A percentile compares a stretch with the other conserved stretches of the same genome.
Evolutionary conservation across 2,113 vertebrate genomes (phyloP).

Genomic region (Hippocampus abdominalis): DNA sequence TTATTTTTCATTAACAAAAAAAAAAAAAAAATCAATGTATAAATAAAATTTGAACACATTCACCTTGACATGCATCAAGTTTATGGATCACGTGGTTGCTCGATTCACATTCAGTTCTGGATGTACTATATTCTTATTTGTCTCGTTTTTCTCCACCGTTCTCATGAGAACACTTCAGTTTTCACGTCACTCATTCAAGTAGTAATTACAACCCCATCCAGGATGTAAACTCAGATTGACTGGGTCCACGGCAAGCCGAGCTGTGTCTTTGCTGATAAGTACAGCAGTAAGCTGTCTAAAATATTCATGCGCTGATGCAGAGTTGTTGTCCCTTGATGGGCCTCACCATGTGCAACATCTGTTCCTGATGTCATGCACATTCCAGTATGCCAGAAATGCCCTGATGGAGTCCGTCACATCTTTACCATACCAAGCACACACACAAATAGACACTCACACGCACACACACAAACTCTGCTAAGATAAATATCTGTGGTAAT

Average conservation of each 20-base stretch:
- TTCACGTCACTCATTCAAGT: constrained; percentile 19
- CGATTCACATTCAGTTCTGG: background rate
- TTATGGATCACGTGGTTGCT: background rate
- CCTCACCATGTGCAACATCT: constrained; percentile 70
- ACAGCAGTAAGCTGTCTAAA: constrained; percentile 67
- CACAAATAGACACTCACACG: background rate
- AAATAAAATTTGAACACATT: background rate
- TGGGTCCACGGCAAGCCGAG: constrained; percentile 43
- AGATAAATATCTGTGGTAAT: constrained; percentile 55
- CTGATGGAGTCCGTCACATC: constrained; percentile 51
- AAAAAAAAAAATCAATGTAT: no score
- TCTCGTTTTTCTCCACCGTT: background rate
- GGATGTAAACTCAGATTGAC: constrained; percentile 51
- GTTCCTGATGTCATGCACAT: constrained; percentile 67
- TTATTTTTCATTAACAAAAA: no score
- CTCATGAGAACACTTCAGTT: constrained; percentile 1
- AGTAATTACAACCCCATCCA: constrained; percentile 29
- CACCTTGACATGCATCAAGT: background rate
- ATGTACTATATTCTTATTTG: background rate
- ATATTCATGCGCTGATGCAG: constrained; percentile 70
- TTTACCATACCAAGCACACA: constrained; percentile 32
- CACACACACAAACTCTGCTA: constrained; percentile 22
- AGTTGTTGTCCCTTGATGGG: constrained; percentile 65
- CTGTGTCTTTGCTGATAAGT: constrained; percentile 58
- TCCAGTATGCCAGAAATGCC: constrained; percentile 60